phyloP scores from a whole-genome alignment of 2,797 vertebrate genomes.

The Alca torda region DNA sequence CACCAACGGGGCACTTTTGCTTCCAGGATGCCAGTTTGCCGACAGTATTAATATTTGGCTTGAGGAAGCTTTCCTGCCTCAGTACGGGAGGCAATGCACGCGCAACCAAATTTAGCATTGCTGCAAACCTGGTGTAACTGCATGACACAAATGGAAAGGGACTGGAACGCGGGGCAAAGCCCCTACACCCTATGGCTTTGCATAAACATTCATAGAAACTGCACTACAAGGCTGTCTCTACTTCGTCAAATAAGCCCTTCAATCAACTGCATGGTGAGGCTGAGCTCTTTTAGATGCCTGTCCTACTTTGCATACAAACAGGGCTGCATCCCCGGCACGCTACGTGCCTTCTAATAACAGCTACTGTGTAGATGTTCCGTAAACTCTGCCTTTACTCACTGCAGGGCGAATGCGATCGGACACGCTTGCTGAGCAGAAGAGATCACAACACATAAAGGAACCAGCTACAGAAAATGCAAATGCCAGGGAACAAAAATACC shows the following conservation, averaged over 20 bases:
- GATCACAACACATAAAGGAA: slow-evolving; percentile 45
- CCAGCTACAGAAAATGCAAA: slow-evolving; percentile 33
- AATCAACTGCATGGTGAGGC: background rate
- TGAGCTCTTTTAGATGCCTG: background rate
- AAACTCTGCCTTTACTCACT: background rate
- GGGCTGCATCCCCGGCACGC: background rate
- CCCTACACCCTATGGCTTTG: background rate
- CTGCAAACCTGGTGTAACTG: background rate
- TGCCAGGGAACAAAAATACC: slow-evolving; percentile 52
- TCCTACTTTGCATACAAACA: background rate
- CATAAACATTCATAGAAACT: background rate
- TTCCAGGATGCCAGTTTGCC: background rate
- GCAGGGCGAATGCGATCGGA: slow-evolving; percentile 48
- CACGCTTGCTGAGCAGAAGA: slow-evolving; percentile 66
- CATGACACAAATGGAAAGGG: background rate
- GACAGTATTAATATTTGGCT: background rate
- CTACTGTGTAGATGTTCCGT: background rate
- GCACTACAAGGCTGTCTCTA: background rate
- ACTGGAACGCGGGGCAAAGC: background rate
- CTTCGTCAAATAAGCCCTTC: background rate
- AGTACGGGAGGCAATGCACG: background rate
- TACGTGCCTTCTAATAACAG: background rate
- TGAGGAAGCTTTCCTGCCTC: background rate
- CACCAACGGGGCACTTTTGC: background rate
- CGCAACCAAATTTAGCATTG: background rate